These are phyloP conservation scores for Gryon sp. DNA, from an alignment of 1,140 invertebrate species.

Conservation along the genomic window DNA sequence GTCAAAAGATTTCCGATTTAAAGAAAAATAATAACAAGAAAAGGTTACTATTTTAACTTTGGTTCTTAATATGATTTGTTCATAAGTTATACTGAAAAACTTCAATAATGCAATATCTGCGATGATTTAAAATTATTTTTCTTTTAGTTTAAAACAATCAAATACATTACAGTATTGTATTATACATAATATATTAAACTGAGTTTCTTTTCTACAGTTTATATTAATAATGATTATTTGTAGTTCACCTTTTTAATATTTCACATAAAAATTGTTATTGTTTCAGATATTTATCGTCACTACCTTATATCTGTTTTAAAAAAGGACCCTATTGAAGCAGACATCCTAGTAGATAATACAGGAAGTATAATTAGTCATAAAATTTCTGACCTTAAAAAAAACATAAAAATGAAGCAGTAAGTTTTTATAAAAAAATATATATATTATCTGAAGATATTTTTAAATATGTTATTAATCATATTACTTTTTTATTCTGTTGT, in stretches of 20 bases:
- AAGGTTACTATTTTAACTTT: constrained; percentile 29
- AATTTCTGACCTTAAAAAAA: constrained; percentile 45
- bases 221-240: too few species aligned
- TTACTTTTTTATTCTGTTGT: constrained; percentile 2
- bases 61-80: too few species aligned
- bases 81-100: too few species aligned
- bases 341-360: constrained; percentile 60
- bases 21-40: constrained; percentile 58
- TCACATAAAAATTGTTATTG: too few species aligned
- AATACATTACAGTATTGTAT: too few species aligned
- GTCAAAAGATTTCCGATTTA: constrained; percentile 59
- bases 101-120: too few species aligned
- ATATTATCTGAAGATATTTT: too few species aligned
- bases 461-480: too few species aligned
- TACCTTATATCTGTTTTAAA: constrained; percentile 49
- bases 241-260: too few species aligned
- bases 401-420: constrained; percentile 36
- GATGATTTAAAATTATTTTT: too few species aligned
- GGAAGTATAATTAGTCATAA: constrained; percentile 67
- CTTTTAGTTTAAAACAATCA: too few species aligned
- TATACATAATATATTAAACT: constrained; percentile 2
- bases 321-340: constrained; percentile 52
- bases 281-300: constrained; percentile 52
- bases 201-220: constrained; percentile 36
- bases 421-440: too few species aligned